A percentile compares a stretch with the other conserved stretches of the same genome.
Conservation (phyloP, 2,113 vertebrate genomes). For the Gambusia holbrooki region DNA sequence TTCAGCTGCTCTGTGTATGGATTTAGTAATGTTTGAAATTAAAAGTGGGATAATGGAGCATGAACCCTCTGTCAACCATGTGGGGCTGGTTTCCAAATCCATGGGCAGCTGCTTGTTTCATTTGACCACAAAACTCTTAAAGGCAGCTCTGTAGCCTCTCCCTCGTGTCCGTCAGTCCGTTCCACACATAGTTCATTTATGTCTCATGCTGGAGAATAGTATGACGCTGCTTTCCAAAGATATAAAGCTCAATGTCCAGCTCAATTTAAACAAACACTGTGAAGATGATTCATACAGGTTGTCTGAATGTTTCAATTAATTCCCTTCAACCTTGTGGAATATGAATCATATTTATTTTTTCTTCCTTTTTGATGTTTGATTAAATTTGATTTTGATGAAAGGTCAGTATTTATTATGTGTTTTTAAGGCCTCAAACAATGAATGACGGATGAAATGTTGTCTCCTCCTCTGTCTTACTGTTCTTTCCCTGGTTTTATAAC, state of each 20-base stretch:
- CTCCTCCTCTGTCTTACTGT: conserved; percentile 14
- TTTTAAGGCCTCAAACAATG: conserved; percentile 13
- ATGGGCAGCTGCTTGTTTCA: too few species aligned
- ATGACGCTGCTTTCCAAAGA: conserved; percentile 14
- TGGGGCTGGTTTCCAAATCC: too few species aligned
- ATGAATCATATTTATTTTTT: conserved; percentile 15
- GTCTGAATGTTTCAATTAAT: conserved; percentile 47
- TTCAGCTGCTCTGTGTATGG: too few species aligned
- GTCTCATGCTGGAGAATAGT: too few species aligned
- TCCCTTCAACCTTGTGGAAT: conserved; percentile 3
- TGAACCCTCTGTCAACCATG: too few species aligned
- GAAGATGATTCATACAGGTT: conserved; percentile 38
- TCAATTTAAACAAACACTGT: conserved; percentile 30
- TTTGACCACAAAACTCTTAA: background rate
- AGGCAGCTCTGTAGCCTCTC: background rate
- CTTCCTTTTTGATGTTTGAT: conserved; percentile 16
- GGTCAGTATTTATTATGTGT: conserved; percentile 57
- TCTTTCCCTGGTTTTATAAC: conserved; percentile 25
- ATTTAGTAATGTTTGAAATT: too few species aligned
- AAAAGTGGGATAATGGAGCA: too few species aligned
- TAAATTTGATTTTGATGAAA: conserved; percentile 43
- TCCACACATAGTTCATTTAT: background rate
- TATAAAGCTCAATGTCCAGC: conserved; percentile 10
- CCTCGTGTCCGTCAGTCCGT: conserved; percentile 3
- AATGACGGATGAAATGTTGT: conserved; percentile 14